Percentiles rank a stretch among this genome's conserved stretches.
Evolutionary conservation across 2,113 vertebrate species (phyloP).

Genomic region (Glaucidium brasilianum): DNA sequence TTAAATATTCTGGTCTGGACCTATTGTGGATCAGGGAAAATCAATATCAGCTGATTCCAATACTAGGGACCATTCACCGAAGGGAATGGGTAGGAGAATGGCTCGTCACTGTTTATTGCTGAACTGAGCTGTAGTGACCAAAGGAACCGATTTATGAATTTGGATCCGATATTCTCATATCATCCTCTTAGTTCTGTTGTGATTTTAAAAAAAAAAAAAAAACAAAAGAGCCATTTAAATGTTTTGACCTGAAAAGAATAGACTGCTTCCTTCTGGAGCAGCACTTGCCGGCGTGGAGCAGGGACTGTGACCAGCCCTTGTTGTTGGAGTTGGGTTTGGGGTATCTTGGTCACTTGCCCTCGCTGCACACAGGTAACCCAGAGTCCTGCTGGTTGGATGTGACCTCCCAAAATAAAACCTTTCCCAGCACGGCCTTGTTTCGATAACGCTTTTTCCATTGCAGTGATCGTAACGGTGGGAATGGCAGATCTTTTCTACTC

Average conservation of each 20-base stretch:
- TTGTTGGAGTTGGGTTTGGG: background rate
- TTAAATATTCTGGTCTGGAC: constrained; percentile 60
- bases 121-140: background rate
- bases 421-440: background rate
- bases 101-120: background rate
- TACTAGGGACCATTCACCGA: constrained; percentile 36
- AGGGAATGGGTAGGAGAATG: background rate
- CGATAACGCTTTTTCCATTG: background rate
- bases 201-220: background rate
- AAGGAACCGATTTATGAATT: background rate
- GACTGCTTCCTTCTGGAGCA: background rate
- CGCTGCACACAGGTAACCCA: fast-evolving
- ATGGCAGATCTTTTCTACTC: background rate
- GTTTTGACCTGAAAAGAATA: background rate
- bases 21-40: constrained; percentile 24
- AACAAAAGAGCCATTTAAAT: background rate
- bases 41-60: constrained; percentile 25
- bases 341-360: background rate
- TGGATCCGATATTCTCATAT: background rate
- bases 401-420: background rate
- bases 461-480: background rate
- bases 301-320: background rate
- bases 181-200: background rate
- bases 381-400: background rate
- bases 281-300: background rate